Percentiles rank a stretch among this genome's conserved stretches.
Evolutionary conservation across 2,113 vertebrate species (phyloP).

Genomic region (Leptobrachium leishanense): DNA sequence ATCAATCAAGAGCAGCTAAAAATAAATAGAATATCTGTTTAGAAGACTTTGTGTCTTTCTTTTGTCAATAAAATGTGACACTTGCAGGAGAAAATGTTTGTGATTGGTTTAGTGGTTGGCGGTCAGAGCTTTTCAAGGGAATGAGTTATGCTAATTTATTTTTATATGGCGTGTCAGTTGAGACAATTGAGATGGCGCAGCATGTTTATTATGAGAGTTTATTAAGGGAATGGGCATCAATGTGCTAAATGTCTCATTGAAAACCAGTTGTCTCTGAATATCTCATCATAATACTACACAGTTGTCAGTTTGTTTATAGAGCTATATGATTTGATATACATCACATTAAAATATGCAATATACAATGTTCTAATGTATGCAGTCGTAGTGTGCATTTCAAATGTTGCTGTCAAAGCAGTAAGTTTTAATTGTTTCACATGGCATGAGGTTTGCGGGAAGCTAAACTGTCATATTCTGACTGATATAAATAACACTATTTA

Average conservation of each 20-base stretch:
- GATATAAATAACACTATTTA: too few relatives aligned
- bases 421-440: too few relatives aligned
- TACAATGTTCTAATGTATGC: too few relatives aligned
- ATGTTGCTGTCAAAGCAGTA: too few relatives aligned
- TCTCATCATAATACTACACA: background rate
- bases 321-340: background rate
- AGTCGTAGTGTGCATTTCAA: too few relatives aligned
- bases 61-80: slow-evolving; percentile 61
- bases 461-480: too few relatives aligned
- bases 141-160: slow-evolving; percentile 30
- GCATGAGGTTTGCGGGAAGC: too few relatives aligned
- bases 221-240: slow-evolving; percentile 36
- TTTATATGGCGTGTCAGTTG: background rate
- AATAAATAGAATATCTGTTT: slow-evolving; percentile 56
- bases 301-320: background rate
- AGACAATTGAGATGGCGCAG: background rate
- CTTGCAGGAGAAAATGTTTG: slow-evolving; percentile 44
- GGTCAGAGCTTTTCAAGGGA: slow-evolving; percentile 49
- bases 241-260: slow-evolving; percentile 16
- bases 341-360: background rate
- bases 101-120: slow-evolving; percentile 52
- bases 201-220: slow-evolving; percentile 26
- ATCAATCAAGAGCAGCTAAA: slow-evolving; percentile 61
- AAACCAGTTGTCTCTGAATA: background rate
- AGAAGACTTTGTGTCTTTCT: slow-evolving; percentile 59